Evolutionary conservation across 1,140 invertebrate genomes (phyloP), one percentile per base, ranked within the genome.

Genomic region (Yoshiicerus persimilis): DNA sequence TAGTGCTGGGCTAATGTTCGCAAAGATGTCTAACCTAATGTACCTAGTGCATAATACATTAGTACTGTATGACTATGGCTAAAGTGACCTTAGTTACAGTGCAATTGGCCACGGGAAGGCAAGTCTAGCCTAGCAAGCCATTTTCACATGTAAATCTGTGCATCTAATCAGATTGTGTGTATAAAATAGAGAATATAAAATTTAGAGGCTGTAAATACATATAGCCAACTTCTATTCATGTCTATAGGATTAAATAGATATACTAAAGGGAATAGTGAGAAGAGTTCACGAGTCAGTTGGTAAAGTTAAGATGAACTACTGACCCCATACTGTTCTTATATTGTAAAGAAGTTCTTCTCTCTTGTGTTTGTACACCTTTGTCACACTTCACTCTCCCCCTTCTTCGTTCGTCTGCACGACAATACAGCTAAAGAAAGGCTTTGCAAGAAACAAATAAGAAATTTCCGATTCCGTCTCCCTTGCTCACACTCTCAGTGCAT

Each of bases 321-420:
- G 83, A 84, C 83, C 83, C 83, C 38, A 80, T 80, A 80, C 32
- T 80, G 75, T 80, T 80, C 75, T 32, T 70, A 30, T 70, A 70
- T 23, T 47, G 20, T 13, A 64, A 70, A 41, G 8, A 75, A n/a
- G n/a, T 34, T 80, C 75, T 80, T 80, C 32, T 34, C 34, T 80
- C 30, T 77, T 8, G 30, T 80, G 30, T 80, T 70, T 80, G 11
- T 32, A 80, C 30, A 38, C 30, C 32, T 36, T 80, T 80, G 75
- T 80, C 75, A 80, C 75, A 80, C 75, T 80, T 80, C 75, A 80
- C 75, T 80, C 75, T 80, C 75, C 75, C 75, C 75, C 75, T 80
- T 80, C 30, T 20, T 80, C 3, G 8, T 66, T 10, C 13, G 13
- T 66, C 10, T n/a, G 70, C 10, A 30, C 27, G 8, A 70, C 23